These are phyloP conservation scores for Nyctalus aviator DNA, from an alignment of 2,797 vertebrate species.

Conservation along the genomic window DNA sequence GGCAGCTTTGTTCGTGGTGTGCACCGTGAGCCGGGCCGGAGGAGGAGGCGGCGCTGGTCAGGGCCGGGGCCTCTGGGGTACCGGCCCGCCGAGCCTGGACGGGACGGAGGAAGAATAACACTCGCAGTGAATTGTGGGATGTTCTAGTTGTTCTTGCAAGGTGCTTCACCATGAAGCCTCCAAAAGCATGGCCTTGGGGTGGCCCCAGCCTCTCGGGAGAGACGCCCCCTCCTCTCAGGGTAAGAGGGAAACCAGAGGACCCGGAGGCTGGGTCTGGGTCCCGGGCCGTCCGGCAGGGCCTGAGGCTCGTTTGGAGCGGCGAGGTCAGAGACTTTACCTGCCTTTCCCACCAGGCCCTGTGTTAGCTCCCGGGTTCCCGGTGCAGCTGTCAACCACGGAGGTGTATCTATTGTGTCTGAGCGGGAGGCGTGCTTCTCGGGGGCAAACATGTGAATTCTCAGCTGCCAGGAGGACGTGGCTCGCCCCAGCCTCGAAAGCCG, in stretches of 20 bases:
- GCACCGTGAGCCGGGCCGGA: conserved; percentile 68
- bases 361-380: conserved; percentile 30
- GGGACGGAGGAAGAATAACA: conserved; percentile 72
- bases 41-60: conserved; percentile 70
- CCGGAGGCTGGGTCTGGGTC: neutral
- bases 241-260: neutral
- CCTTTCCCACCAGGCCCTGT: conserved; percentile 23
- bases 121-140: conserved; percentile 48
- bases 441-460: conserved; percentile 24
- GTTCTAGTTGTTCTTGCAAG: conserved; percentile 73
- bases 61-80: conserved; percentile 78
- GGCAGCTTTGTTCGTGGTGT: conserved; percentile 87
- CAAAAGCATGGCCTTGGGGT: neutral
- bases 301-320: neutral
- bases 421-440: neutral
- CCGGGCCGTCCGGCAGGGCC: neutral
- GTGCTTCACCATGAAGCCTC: conserved; percentile 51
- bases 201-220: neutral
- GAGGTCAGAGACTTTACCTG: conserved; percentile 7
- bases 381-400: conserved; percentile 8
- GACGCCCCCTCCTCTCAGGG: neutral
- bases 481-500: neutral
- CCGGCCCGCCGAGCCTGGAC: conserved; percentile 72
- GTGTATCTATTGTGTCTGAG: conserved; percentile 12
- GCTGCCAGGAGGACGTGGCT: neutral